Base-by-base conservation (phyloP, 2,888 invertebrate species). In the Ptychoptera albimana region DNA sequence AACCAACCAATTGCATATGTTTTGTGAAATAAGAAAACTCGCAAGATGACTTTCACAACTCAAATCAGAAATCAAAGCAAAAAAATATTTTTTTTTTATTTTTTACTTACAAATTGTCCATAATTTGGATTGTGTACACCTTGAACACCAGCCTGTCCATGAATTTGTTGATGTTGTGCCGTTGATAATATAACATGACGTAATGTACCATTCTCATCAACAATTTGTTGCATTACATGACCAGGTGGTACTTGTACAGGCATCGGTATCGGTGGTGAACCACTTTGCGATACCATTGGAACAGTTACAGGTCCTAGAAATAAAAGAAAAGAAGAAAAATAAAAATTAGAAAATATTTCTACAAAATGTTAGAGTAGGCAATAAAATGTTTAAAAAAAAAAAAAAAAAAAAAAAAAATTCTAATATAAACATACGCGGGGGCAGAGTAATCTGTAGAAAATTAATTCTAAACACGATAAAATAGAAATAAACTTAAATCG, bases 211-310 rank as follows among this genome's bases (percentile, higher is more conserved):
- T 75, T 80, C 67, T 92, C 92, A 68, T 92, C 92, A 55, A 92
- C 79, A 59, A 92, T 88, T 63, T 87, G 92, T 64, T 84, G 84
- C 61, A 92, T 86, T 63, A 86, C 79, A 71, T 91, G 85, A 52
- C 86, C 91, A 45, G 85, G 85, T 49, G 91, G 89, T 55, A 92
- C 87, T 69, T 89, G 85, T 60, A 92, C 85, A 45, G 88, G 89
- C 76, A 92, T 82, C 49, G 85, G 80, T 56, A 82, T 73, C 45
- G 82, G 82, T 47, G 82, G 81, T 54, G 78, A 77, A 51, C 77
- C 73, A 66, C 77, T 79, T 57, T 82, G 82, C 54, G 84, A 82
- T 55, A 86, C 82, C 84, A 87, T 84, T 56, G 84, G 79, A 55
- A 87, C 82, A 52, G 84, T 82, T 63, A 84, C 82, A 60, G 86